Percentiles rank a stretch among this genome's conserved stretches.
Conservation (phyloP, 2,113 vertebrate genomes). For the Limnothrissa miodon region DNA sequence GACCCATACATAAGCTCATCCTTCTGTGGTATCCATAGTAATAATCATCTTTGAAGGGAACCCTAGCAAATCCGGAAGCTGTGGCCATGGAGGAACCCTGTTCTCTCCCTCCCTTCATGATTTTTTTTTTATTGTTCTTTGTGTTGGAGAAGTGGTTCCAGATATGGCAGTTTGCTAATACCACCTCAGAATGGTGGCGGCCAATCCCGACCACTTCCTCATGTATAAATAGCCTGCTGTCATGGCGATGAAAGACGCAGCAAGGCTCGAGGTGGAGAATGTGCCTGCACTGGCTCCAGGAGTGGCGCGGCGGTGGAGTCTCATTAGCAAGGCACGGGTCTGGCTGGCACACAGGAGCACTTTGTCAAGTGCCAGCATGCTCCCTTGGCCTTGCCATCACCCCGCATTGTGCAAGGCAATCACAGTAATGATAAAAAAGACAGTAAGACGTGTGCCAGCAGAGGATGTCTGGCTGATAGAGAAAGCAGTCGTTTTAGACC, state of each 20-base stretch:
- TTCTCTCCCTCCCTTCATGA: too few species aligned
- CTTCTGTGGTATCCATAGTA: neutral
- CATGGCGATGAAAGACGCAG: constrained; percentile 48
- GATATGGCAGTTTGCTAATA: neutral
- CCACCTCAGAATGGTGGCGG: neutral
- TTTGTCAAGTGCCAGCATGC: constrained; percentile 12
- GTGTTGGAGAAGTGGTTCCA: neutral
- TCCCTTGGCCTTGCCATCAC: neutral
- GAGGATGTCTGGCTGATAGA: neutral
- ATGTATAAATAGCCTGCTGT: constrained; percentile 54
- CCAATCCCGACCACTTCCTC: constrained; percentile 7
- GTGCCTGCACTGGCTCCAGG: constrained; percentile 25
- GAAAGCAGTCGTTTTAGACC: neutral
- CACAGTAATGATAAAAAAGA: neutral
- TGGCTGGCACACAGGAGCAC: neutral
- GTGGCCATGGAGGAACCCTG: constrained; percentile 1
- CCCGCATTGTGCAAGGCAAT: neutral
- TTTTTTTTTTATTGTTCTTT: neutral
- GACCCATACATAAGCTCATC: neutral
- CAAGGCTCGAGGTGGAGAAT: constrained; percentile 33
- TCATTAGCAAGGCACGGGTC: constrained; percentile 39
- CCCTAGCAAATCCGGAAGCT: neutral
- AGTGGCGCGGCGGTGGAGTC: constrained; percentile 9
- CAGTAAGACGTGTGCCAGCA: neutral
- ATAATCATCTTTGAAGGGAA: neutral